Percentiles rank a stretch among this genome's conserved stretches.
Evolutionary conservation across 2,113 vertebrate genomes (phyloP).

Genomic region (Sylvietta virens): DNA sequence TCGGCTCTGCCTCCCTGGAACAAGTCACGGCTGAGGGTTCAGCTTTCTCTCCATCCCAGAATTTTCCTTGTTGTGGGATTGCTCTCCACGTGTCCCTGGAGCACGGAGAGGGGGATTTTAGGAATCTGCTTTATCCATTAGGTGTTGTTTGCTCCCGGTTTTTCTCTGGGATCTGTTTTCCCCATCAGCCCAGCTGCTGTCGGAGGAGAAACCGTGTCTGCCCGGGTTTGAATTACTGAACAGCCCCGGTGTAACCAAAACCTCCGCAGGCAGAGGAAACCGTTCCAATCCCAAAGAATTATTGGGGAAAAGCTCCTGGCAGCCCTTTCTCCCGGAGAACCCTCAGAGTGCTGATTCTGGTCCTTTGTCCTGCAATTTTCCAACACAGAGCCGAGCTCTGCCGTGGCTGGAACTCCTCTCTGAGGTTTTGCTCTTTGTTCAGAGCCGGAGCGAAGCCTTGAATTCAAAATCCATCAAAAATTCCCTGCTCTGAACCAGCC

Average conservation of each 20-base stretch:
- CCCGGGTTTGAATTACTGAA: background rate
- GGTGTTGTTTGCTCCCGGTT: background rate
- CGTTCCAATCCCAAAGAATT: background rate
- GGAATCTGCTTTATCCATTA: background rate
- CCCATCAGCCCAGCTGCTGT: background rate
- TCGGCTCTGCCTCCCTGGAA: fast-evolving
- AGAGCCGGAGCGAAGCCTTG: fast-evolving
- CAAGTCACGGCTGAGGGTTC: fast-evolving
- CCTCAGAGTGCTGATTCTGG: fast-evolving
- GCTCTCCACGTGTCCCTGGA: background rate
- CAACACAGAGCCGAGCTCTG: fast-evolving
- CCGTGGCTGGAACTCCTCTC: fast-evolving
- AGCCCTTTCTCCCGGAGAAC: background rate
- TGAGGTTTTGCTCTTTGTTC: background rate
- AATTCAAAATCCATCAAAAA: fast-evolving
- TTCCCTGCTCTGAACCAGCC: too few species aligned
- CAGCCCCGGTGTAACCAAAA: background rate
- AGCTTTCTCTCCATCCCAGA: fast-evolving
- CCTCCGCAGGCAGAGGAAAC: background rate
- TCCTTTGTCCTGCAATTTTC: background rate
- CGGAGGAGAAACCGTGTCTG: background rate
- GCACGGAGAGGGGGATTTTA: background rate
- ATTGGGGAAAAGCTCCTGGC: background rate
- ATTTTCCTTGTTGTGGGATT: background rate
- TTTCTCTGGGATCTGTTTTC: background rate